Evolutionary conservation across 2,888 invertebrate species (phyloP), one percentile per base, ranked within the genome.

Genomic region (Flabesymbios commensalis): DNA sequence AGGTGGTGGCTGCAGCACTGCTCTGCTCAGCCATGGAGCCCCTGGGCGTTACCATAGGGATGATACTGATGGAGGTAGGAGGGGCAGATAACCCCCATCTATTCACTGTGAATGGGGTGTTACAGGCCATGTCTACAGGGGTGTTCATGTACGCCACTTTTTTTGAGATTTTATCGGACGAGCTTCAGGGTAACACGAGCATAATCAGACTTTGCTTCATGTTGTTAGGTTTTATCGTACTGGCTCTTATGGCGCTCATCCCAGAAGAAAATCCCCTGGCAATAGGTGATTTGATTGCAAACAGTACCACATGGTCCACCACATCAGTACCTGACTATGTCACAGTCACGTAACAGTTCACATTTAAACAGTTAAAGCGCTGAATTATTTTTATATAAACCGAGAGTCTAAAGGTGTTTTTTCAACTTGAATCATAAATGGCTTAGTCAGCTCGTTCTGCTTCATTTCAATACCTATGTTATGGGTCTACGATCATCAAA

Each of bases 71-170:
- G 28, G 71, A 71, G 39, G 28, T 59, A 10, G 69, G 68, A 5
- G 59, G 57, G 7, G 43, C 61, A 4, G 53, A 57, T 39, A 54
- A n/a, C 33, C n/a, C n/a, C n/a, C 61, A 75, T 32, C 64, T 74
- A 5, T 74, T 69, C 41, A 53, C 69, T 48, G 61, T 59, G 31
- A 65, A 70, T 45, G 83, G 83, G 1, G 67, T 86, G 39, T 76
- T 70, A 24, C 91, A 95, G 85, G 93, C 93, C 4, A 82, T 95
- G 59, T 94, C 95, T 0, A 89, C 91, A 22, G 96, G 96, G 14
- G 95, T 94, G 0, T 87, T 96, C 42, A 85, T 96, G 5, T 96
- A 94, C 83, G 93, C 96, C 24, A 93, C 95, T 10, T 94, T 94
- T 85, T 94, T 95, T 81, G 95, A 96, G 84, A 91, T 95, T 61